These are phyloP conservation scores for Pao palembangensis DNA, from an alignment of 2,113 vertebrate genomes.

Conservation along the genomic window DNA sequence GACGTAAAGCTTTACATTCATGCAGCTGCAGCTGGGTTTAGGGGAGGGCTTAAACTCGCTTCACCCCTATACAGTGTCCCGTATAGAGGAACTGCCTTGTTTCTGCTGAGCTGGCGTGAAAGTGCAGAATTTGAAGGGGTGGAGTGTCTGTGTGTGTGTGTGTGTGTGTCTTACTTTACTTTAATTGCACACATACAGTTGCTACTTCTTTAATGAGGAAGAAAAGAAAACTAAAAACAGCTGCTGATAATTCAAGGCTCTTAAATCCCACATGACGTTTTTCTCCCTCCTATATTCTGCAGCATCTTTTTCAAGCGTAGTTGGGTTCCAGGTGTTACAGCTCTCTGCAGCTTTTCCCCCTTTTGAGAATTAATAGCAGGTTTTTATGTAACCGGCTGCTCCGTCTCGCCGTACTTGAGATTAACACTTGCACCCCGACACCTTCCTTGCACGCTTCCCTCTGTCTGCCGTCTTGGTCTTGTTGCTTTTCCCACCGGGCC, in stretches of 20 bases:
- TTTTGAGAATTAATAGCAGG: slow-evolving; percentile 48
- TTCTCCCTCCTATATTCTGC: not conserved
- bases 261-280: not conserved
- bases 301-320: slow-evolving; percentile 7
- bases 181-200: slow-evolving; percentile 32
- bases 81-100: slow-evolving; percentile 57
- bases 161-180: slow-evolving; percentile 20
- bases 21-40: slow-evolving; percentile 42
- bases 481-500: slow-evolving; percentile 63
- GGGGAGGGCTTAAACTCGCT: slow-evolving; percentile 51
- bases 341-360: not conserved
- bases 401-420: slow-evolving; percentile 40
- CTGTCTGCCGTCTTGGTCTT: slow-evolving; percentile 35
- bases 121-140: slow-evolving; percentile 69
- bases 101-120: slow-evolving; percentile 85
- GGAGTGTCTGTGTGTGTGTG: too few species aligned
- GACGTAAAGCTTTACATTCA: slow-evolving; percentile 66
- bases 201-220: slow-evolving; percentile 24
- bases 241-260: slow-evolving; percentile 4
- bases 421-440: slow-evolving; percentile 30
- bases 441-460: slow-evolving; percentile 4
- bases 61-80: slow-evolving; percentile 50
- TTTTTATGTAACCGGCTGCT: slow-evolving; percentile 47
- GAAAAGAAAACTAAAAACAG: slow-evolving; percentile 37
- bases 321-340: slow-evolving; percentile 26